Percentiles rank a stretch among this genome's conserved stretches.
phyloP scores from a whole-genome alignment of 1,140 invertebrate species.

The Leptopilina boulardi region DNA sequence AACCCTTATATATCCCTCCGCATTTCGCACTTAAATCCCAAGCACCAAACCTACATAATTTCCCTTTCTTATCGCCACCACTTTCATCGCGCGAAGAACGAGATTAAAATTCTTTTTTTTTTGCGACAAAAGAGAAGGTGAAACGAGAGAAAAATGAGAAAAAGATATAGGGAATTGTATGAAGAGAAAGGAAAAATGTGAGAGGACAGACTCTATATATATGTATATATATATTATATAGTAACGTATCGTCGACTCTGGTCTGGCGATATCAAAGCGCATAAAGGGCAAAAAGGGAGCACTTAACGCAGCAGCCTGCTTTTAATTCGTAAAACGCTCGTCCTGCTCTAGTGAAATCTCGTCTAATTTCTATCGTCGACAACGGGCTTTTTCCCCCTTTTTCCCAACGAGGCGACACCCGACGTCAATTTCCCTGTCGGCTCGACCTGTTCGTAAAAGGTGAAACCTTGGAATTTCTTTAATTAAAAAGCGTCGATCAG shows the following conservation, averaged over 20 bases:
- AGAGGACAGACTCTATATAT: neutral
- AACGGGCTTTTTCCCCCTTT: neutral
- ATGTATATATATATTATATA: no score
- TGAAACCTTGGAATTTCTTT: conserved; percentile 27
- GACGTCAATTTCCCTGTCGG: conserved; percentile 23
- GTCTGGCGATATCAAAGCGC: conserved; percentile 39
- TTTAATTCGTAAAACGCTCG: conserved; percentile 54
- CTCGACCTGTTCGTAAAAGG: conserved; percentile 17
- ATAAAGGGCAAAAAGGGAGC: conserved; percentile 46
- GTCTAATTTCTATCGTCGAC: conserved; percentile 55
- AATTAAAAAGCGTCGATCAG: conserved; percentile 28
- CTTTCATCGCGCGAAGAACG: conserved; percentile 61
- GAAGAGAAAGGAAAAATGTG: conserved; percentile 42
- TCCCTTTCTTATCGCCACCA: conserved; percentile 58
- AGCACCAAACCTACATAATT: conserved; percentile 31
- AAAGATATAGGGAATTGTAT: conserved; percentile 56
- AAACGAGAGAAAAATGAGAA: conserved; percentile 41
- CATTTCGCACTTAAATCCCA: neutral
- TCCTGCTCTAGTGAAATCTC: conserved; percentile 49
- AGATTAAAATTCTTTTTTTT: conserved; percentile 71
- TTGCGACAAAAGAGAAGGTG: conserved; percentile 48
- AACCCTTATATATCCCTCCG: neutral
- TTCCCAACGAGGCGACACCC: conserved; percentile 9
- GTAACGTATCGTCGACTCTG: conserved; percentile 1
- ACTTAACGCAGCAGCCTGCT: conserved; percentile 49